phyloP scores from a whole-genome alignment of 1,140 invertebrate species.

The Heliconius hermathena region DNA sequence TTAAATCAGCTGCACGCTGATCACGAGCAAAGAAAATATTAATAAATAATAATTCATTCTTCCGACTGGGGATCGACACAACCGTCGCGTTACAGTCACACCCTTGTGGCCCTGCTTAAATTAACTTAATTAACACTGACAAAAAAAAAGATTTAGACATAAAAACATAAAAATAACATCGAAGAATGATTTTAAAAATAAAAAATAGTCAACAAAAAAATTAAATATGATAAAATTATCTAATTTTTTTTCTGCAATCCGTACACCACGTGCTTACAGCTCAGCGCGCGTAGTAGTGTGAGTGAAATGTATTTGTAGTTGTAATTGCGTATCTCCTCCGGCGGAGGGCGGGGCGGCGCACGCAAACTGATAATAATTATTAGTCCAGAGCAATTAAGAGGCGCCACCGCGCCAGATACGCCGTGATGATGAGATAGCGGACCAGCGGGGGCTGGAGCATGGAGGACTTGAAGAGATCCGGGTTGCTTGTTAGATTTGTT shows the following conservation, averaged over 20 bases:
- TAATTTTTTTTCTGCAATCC: conserved; percentile 24
- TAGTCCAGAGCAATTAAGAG: conserved; percentile 78
- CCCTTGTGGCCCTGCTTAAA: no score
- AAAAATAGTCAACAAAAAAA: neutral
- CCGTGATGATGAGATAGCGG: conserved; percentile 66
- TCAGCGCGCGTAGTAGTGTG: conserved; percentile 36
- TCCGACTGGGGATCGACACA: no score
- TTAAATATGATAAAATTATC: neutral
- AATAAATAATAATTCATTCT: no score
- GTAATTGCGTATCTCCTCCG: conserved; percentile 59
- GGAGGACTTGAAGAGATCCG: neutral
- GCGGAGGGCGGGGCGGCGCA: conserved; percentile 60
- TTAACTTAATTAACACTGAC: neutral
- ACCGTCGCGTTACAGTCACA: no score
- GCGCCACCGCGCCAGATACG: conserved; percentile 69
- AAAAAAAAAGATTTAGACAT: neutral
- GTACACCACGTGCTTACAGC: conserved; percentile 53
- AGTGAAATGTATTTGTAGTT: conserved; percentile 44
- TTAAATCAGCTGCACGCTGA: no score
- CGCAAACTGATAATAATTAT: conserved; percentile 79
- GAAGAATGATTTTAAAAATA: neutral
- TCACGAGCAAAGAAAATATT: no score
- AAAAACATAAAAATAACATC: neutral
- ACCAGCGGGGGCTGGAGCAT: neutral
- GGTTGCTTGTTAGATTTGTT: neutral